Percentiles rank a stretch among this genome's conserved stretches.
phyloP scores from a whole-genome alignment of 2,113 vertebrate species.

The Amazona guildingii region DNA sequence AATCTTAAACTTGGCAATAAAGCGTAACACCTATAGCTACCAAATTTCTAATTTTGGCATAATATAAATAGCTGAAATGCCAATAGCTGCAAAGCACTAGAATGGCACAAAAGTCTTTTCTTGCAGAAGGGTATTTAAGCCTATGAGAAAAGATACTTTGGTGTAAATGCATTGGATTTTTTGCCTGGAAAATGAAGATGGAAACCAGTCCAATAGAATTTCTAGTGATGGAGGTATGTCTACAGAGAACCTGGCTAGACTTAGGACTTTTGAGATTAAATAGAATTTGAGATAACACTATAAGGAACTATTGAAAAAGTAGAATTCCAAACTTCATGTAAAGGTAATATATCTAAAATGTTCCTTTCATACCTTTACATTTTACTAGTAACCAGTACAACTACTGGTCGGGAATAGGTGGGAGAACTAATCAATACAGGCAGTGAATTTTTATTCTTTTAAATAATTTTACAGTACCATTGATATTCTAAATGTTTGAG shows the following conservation, averaged over 20 bases:
- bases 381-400: background rate
- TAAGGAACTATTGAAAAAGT: background rate
- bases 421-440: background rate
- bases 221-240: background rate
- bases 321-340: background rate
- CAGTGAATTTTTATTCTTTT: background rate
- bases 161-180: background rate
- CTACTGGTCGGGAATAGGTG: background rate
- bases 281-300: rapidly evolving
- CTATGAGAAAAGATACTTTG: background rate
- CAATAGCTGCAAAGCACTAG: background rate
- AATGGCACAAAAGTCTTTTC: background rate
- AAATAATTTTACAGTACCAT: background rate
- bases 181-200: background rate
- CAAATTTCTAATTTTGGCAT: background rate
- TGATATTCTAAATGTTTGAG: background rate
- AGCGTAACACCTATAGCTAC: background rate
- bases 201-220: background rate
- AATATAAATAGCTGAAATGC: background rate
- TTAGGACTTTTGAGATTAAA: background rate
- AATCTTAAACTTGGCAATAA: background rate
- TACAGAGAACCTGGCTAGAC: background rate
- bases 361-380: background rate
- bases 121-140: background rate
- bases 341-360: background rate